Evolutionary conservation across 2,888 invertebrate genomes (phyloP), one percentile per base, ranked within the genome.

Genomic region (Erebia epiphron): DNA sequence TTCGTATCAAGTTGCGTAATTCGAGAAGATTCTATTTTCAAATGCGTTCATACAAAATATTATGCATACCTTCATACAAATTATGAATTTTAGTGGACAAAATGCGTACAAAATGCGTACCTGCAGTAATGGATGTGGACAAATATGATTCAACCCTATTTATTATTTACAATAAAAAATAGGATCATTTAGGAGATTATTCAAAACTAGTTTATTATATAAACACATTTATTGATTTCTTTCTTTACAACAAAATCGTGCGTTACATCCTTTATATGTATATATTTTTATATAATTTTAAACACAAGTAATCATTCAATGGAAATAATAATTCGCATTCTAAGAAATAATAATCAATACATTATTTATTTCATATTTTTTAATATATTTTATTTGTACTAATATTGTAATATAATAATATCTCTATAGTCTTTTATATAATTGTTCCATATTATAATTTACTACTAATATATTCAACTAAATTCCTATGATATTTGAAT

Each of bases 231-330:
- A 73, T 69, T 73, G 35, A 71, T 73, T 64, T 62, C 43, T 67
- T 26, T 62, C 62, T 71, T 62, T 73, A 73, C 63, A 73, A 73
- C 58, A 71, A 67, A 69, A 72, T 69, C 56, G 73, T 73, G 73
- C 71, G 54, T 67, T 73, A 71, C 73, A 68, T 73, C 21, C 10
- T 67, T 64, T 58, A 62, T 69, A 70, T 46, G 58, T 67, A 61
- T 58, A 68, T 65, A 71, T 65, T 71, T 72, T 62, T 68, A 69
- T 72, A 75, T 64, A 58, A 50, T 66, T 67, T 62, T 67, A 85
- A 85, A 83, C 82, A 78, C 82, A 80, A 78, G 74, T 67, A 64
- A 8, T 60, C 52, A 71, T 68, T 50, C 46, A 60, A 61, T 68
- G 16, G 18, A 57, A 58, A 70, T 75, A n/a, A n/a, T n/a, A n/a